Conservation (phyloP, 2,113 vertebrate species). For the Amblyornis subalaris region DNA sequence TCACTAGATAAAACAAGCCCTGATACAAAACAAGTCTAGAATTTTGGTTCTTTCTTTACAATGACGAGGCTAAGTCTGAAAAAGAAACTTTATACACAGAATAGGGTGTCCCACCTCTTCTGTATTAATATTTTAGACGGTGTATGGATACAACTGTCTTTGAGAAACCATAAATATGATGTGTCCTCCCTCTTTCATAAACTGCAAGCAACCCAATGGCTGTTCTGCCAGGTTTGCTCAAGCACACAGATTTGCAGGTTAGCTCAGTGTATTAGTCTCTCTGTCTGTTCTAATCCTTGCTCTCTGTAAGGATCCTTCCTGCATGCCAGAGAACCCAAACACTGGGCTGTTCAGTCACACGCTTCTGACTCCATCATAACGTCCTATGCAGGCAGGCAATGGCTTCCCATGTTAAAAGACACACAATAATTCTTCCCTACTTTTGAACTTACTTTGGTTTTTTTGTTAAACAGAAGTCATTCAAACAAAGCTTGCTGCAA, state of each 20-base stretch:
- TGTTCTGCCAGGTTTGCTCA: background rate
- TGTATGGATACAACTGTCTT: rapidly evolving
- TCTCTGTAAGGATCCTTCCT: background rate
- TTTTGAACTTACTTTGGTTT: background rate
- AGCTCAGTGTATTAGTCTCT: background rate
- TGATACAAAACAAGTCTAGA: background rate
- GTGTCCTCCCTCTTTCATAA: background rate
- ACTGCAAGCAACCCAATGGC: background rate
- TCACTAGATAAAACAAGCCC: background rate
- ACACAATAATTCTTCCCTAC: background rate
- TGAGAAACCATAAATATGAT: background rate
- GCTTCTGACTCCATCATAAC: background rate
- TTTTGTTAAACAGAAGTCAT: background rate
- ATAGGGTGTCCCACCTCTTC: background rate
- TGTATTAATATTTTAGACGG: rapidly evolving
- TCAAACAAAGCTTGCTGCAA: background rate
- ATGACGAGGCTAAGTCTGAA: background rate
- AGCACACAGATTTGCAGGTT: background rate
- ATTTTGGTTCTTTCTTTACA: background rate
- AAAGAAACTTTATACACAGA: background rate
- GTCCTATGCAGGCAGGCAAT: background rate
- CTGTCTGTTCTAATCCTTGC: background rate
- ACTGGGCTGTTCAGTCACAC: background rate
- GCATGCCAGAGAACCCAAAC: background rate
- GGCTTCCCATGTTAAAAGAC: background rate